These are phyloP conservation scores for Forbesichthys papilliferus DNA, from an alignment of 2,113 vertebrate genomes.

Conservation along the genomic window DNA sequence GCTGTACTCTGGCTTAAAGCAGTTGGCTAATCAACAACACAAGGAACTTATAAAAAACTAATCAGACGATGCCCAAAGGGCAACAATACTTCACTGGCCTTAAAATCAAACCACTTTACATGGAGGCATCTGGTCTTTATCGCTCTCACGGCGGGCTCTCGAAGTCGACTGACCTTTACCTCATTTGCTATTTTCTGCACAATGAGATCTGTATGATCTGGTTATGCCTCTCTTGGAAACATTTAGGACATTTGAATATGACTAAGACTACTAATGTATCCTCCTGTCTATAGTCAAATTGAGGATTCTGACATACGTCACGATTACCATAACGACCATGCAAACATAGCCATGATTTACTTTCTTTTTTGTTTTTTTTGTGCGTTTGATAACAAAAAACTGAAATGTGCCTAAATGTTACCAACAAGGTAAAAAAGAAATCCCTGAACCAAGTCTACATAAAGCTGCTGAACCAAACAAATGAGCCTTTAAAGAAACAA, in stretches of 20 bases:
- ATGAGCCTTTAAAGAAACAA: too few species aligned
- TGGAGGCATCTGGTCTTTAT: conserved; percentile 24
- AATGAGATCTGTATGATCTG: neutral
- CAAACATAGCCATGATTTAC: too few species aligned
- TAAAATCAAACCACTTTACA: conserved; percentile 26
- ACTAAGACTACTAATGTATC: neutral
- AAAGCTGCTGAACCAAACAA: too few species aligned
- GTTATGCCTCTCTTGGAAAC: neutral
- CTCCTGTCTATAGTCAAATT: neutral
- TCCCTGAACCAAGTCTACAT: too few species aligned
- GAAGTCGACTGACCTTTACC: neutral
- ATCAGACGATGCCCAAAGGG: conserved; percentile 17
- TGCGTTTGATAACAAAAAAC: too few species aligned
- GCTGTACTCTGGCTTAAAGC: conserved; percentile 12
- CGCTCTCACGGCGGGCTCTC: neutral
- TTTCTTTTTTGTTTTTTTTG: too few species aligned
- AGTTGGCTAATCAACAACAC: conserved; percentile 25
- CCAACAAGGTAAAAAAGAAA: too few species aligned
- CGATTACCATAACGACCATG: too few species aligned
- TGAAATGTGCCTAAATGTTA: too few species aligned
- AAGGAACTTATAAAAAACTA: conserved; percentile 18
- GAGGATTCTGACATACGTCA: too few species aligned
- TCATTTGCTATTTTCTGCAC: neutral
- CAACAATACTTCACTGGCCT: conserved; percentile 18
- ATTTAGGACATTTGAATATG: neutral